Percentiles rank a stretch among this genome's conserved stretches.
These are phyloP conservation scores for Zootoca vivipara DNA, from an alignment of 2,113 vertebrate genomes.

Conservation along the genomic window DNA sequence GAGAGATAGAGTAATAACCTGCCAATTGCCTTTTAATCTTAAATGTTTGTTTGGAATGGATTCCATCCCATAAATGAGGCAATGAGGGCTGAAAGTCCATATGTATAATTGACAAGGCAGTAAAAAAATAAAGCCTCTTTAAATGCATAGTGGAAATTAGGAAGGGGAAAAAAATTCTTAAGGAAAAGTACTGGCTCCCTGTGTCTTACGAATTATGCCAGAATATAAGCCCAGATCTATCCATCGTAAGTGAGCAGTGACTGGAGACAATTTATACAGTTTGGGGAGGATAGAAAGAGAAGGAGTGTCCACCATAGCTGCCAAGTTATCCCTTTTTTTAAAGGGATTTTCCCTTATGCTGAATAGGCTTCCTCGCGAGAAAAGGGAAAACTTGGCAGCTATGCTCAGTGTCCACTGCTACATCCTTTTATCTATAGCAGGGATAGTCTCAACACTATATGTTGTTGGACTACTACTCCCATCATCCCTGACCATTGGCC, in stretches of 20 bases:
- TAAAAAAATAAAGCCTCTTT: conserved; percentile 34
- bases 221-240: not conserved
- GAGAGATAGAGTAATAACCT: conserved; percentile 47
- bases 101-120: conserved; percentile 48
- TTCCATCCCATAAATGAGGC: conserved; percentile 63
- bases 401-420: too few relatives aligned
- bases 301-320: too few relatives aligned
- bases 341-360: too few relatives aligned
- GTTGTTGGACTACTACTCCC: too few relatives aligned
- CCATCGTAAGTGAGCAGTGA: not conserved
- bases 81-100: conserved; percentile 57
- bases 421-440: too few relatives aligned
- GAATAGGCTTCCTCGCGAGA: too few relatives aligned
- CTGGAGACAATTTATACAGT: too few relatives aligned
- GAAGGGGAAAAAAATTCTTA: not conserved
- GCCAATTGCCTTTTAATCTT: conserved; percentile 45
- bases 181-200: not conserved
- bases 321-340: too few relatives aligned
- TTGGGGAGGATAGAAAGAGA: too few relatives aligned
- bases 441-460: too few relatives aligned
- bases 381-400: too few relatives aligned
- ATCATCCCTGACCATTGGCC: too few relatives aligned
- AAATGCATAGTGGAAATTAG: conserved; percentile 44
- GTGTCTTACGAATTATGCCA: not conserved
- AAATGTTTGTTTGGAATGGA: conserved; percentile 64